A percentile compares a stretch with the other conserved stretches of the same genome.
Evolutionary conservation across 1,140 invertebrate species (phyloP).

Genomic region (Magallana angulata): DNA sequence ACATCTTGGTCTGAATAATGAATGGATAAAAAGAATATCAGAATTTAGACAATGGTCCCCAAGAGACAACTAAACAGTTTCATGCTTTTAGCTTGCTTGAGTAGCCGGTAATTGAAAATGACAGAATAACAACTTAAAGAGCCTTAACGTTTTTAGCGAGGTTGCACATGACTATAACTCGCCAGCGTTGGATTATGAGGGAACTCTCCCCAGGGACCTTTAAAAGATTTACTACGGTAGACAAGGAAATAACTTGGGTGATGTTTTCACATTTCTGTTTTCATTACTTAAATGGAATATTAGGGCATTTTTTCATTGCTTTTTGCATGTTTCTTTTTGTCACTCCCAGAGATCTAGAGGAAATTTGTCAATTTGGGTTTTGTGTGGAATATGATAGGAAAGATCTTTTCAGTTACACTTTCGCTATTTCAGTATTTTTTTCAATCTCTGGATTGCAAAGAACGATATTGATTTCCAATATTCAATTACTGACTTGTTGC

Average conservation of each 20-base stretch:
- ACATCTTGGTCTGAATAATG: conserved; percentile 22
- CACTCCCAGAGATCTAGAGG: neutral
- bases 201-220: neutral
- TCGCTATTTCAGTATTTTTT: neutral
- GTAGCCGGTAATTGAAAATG: conserved; percentile 27
- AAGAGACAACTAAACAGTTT: conserved; percentile 11
- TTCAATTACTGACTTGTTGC: conserved; percentile 28
- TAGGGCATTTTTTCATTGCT: neutral
- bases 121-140: conserved; percentile 36
- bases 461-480: conserved; percentile 7
- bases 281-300: conserved; percentile 3
- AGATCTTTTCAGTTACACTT: neutral
- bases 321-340: neutral
- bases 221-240: neutral
- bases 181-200: neutral
- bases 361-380: conserved; percentile 7
- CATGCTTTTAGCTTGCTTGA: conserved; percentile 33
- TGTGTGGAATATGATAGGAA: neutral
- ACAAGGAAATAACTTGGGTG: neutral
- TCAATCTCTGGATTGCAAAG: neutral
- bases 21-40: conserved; percentile 4
- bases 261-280: conserved; percentile 25
- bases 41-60: neutral
- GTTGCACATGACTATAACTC: conserved; percentile 27
- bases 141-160: conserved; percentile 15